A percentile compares a stretch with the other conserved stretches of the same genome.
Conservation (phyloP, 2,888 invertebrate species). For the Drepana falcataria region DNA sequence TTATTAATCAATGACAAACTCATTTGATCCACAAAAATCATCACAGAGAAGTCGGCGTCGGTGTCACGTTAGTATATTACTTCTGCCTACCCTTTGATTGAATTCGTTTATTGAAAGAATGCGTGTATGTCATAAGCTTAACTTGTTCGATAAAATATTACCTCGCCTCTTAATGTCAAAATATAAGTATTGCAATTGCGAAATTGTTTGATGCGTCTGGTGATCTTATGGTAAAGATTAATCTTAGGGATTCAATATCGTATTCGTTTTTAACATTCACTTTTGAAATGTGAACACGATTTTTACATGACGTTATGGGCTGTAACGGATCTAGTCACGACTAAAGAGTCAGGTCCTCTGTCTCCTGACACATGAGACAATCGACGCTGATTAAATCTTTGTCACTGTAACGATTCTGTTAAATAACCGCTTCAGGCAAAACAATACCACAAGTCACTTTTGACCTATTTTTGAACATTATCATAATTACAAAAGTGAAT, state of each 20-base stretch:
- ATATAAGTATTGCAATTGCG: background rate
- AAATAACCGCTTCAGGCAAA: background rate
- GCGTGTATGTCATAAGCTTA: too few species aligned
- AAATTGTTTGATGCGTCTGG: background rate
- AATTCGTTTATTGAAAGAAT: too few species aligned
- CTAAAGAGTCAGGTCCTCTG: background rate
- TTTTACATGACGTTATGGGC: background rate
- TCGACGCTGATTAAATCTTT: conserved; percentile 1
- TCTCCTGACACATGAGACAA: background rate
- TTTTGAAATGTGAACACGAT: conserved; percentile 1
- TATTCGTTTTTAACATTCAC: background rate
- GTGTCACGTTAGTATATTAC: too few species aligned
- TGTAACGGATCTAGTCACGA: background rate
- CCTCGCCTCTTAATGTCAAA: too few species aligned
- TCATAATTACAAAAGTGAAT: background rate
- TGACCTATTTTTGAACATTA: background rate
- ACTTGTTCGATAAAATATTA: too few species aligned
- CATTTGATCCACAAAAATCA: too few species aligned
- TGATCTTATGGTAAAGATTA: background rate
- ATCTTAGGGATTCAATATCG: background rate
- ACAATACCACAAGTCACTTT: background rate
- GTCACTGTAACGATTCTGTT: conserved; percentile 2
- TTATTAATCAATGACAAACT: too few species aligned
- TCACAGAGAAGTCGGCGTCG: too few species aligned
- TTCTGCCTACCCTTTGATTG: too few species aligned